A percentile compares a stretch with the other conserved stretches of the same genome.
Evolutionary conservation across 2,797 vertebrate genomes (phyloP).

Genomic region (Tinamus major): DNA sequence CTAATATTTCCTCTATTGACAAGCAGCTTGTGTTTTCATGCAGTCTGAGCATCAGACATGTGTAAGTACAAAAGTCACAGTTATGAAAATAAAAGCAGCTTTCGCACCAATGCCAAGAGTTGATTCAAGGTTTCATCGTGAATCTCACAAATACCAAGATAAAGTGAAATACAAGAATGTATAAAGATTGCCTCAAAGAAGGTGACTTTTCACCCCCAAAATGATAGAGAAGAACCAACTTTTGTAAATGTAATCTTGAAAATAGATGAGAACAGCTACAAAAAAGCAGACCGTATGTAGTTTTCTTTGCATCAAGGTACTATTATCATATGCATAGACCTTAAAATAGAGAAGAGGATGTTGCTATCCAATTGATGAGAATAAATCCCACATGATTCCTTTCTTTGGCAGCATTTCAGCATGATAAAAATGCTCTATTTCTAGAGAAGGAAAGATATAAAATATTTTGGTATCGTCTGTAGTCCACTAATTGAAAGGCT

Average conservation of each 20-base stretch:
- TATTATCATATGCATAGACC: not conserved
- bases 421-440: not conserved
- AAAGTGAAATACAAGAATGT: not conserved
- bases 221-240: not conserved
- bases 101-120: not conserved
- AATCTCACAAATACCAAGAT: not conserved
- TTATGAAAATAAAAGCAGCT: not conserved
- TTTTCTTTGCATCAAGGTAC: not conserved
- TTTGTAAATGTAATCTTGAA: not conserved
- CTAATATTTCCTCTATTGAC: not conserved
- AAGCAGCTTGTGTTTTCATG: not conserved
- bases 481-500: not conserved
- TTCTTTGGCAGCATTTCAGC: not conserved
- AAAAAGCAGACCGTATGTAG: not conserved
- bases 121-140: not conserved
- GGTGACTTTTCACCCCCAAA: not conserved
- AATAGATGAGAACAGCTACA: not conserved
- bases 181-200: not conserved
- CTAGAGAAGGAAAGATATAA: not conserved
- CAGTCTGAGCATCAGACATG: not conserved
- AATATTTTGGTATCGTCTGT: not conserved
- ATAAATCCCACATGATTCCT: not conserved
- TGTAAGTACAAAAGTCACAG: not conserved
- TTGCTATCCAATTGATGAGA: not conserved
- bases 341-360: not conserved